phyloP scores from a whole-genome alignment of 2,113 vertebrate genomes.

The Syngnathus typhle region DNA sequence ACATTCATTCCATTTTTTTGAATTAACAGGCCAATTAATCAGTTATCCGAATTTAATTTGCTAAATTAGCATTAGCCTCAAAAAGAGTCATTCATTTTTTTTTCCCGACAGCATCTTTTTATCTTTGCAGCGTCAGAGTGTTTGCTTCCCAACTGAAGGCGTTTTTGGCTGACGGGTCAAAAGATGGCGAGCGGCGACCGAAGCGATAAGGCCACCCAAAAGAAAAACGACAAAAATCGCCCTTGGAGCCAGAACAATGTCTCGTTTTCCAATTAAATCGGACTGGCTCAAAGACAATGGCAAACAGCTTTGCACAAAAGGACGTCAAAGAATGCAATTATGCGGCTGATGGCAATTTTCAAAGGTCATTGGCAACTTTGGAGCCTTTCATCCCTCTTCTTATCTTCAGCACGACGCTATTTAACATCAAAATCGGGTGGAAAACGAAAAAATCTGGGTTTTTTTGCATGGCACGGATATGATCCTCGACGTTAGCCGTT shows the following conservation, averaged over 20 bases:
- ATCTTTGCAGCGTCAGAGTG: background rate
- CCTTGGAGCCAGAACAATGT: slow-evolving; percentile 4
- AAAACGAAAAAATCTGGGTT: too few species aligned
- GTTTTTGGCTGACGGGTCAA: background rate
- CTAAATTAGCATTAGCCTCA: too few species aligned
- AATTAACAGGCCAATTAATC: too few species aligned
- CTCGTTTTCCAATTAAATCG: slow-evolving; percentile 10
- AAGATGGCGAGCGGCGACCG: background rate
- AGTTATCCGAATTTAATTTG: too few species aligned
- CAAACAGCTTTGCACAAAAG: background rate
- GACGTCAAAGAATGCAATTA: slow-evolving; percentile 1
- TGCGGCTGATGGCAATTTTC: background rate
- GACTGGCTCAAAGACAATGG: slow-evolving; percentile 5
- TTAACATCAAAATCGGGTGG: too few species aligned
- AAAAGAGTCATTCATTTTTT: background rate
- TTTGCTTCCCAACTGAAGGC: background rate
- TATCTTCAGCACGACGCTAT: background rate
- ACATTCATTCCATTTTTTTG: background rate
- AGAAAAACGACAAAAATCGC: background rate
- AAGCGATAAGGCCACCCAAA: slow-evolving; percentile 4
- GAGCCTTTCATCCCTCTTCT: background rate
- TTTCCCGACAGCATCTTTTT: background rate
- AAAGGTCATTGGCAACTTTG: background rate
- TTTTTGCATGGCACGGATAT: background rate
- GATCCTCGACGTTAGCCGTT: background rate